Conservation (phyloP, 2,797 vertebrate species). For the Microchirus variegatus region DNA sequence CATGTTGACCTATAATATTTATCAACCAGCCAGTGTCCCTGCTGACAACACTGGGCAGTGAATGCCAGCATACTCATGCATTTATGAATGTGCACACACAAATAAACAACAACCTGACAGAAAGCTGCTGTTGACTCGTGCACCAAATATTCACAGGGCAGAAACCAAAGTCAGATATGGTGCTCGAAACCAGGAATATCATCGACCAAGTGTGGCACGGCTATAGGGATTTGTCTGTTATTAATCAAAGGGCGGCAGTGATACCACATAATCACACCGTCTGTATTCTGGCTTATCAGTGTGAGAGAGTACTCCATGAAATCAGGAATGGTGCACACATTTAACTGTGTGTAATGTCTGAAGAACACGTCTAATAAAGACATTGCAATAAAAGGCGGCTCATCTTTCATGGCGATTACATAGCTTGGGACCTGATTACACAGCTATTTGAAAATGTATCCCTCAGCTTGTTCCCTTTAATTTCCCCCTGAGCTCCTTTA, state of each 20-base stretch:
- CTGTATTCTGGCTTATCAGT: slow-evolving; percentile 51
- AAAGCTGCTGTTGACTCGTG: slow-evolving; percentile 37
- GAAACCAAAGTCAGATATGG: slow-evolving; percentile 35
- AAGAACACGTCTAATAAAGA: slow-evolving; percentile 72
- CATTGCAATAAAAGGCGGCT: slow-evolving; percentile 70
- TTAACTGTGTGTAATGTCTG: slow-evolving; percentile 56
- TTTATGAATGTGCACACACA: slow-evolving; percentile 62
- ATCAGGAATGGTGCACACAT: slow-evolving; percentile 63
- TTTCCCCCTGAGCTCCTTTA: slow-evolving; percentile 74
- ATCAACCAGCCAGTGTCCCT: slow-evolving; percentile 66
- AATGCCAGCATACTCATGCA: slow-evolving; percentile 52
- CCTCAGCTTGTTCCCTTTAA: slow-evolving; percentile 74
- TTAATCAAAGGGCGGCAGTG: slow-evolving; percentile 41
- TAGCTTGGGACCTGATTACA: slow-evolving; percentile 72
- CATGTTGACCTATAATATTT: slow-evolving; percentile 77
- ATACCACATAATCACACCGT: slow-evolving; percentile 49
- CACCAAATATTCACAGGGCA: slow-evolving; percentile 26
- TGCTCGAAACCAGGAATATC: slow-evolving; percentile 23
- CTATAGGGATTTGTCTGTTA: slow-evolving; percentile 48
- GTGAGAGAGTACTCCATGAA: slow-evolving; percentile 46
- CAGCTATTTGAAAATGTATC: slow-evolving; percentile 76
- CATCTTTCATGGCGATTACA: slow-evolving; percentile 71
- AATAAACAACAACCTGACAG: slow-evolving; percentile 9
- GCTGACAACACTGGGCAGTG: slow-evolving; percentile 44
- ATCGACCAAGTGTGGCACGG: slow-evolving; percentile 22